A percentile compares a stretch with the other conserved stretches of the same genome.
Evolutionary conservation across 2,113 vertebrate species (phyloP).

Genomic region (Phaethon lepturus): DNA sequence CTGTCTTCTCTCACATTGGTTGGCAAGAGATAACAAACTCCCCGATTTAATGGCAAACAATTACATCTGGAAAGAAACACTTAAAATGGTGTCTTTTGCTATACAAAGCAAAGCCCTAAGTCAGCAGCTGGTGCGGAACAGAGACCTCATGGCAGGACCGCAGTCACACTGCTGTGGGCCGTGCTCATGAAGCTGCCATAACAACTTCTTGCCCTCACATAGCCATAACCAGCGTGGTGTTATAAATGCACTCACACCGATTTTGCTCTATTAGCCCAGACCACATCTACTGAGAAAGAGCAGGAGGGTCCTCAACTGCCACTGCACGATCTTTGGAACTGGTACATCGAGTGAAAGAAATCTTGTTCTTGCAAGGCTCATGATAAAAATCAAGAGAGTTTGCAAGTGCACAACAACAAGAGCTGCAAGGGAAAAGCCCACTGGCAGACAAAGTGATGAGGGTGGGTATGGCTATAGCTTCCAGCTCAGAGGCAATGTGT

Average conservation of each 20-base stretch:
- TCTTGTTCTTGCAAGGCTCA: not conserved
- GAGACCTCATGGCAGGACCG: not conserved
- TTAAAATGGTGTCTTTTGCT: not conserved
- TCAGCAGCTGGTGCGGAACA: not conserved
- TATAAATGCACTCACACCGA: rapidly evolving
- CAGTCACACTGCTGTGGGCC: not conserved
- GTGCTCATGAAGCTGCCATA: rapidly evolving
- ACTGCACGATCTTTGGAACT: rapidly evolving
- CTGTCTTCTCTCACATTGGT: too few relatives aligned
- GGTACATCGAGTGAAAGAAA: not conserved
- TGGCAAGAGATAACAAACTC: not conserved
- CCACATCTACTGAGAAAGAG: not conserved
- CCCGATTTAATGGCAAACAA: rapidly evolving
- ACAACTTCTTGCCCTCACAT: not conserved
- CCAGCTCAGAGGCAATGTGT: not conserved
- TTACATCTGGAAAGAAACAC: not conserved
- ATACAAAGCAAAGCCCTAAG: not conserved
- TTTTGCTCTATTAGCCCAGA: not conserved
- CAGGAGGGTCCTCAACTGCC: not conserved
- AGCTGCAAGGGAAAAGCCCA: not conserved
- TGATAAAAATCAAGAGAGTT: not conserved
- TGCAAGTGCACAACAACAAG: not conserved
- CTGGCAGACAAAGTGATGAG: not conserved
- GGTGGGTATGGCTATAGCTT: not conserved
- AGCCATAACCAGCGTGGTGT: not conserved